A percentile compares a stretch with the other conserved stretches of the same genome.
These are phyloP conservation scores for Aspidapion aeneum DNA, from an alignment of 2,888 invertebrate species.

Conservation along the genomic window DNA sequence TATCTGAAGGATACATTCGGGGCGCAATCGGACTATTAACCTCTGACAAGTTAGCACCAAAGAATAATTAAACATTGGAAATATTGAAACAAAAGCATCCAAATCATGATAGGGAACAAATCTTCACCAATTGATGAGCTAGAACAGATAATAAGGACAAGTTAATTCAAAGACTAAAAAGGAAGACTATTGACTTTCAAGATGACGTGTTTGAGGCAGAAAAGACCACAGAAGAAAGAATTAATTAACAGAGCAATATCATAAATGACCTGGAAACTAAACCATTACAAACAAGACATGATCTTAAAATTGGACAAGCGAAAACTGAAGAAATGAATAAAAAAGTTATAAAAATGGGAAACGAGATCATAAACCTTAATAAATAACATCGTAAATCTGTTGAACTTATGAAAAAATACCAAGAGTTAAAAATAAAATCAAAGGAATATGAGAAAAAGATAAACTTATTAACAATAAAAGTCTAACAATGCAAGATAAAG, in stretches of 20 bases:
- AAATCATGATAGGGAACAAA: too few relatives aligned
- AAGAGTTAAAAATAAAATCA: not conserved
- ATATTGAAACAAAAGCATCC: too few relatives aligned
- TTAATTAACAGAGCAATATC: not conserved
- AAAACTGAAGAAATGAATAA: not conserved
- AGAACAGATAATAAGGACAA: not conserved
- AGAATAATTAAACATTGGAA: too few relatives aligned
- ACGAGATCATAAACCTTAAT: too few relatives aligned
- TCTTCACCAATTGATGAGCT: not conserved
- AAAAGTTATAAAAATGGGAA: not conserved
- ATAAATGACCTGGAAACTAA: not conserved
- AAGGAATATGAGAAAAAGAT: not conserved
- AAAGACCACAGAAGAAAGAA: not conserved
- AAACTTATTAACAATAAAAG: not conserved
- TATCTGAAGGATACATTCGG: too few relatives aligned
- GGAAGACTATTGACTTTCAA: not conserved
- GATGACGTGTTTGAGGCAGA: not conserved
- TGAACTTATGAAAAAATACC: not conserved
- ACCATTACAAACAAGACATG: not conserved
- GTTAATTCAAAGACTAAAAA: not conserved
- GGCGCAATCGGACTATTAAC: too few relatives aligned
- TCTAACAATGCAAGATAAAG: not conserved
- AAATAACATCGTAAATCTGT: not conserved
- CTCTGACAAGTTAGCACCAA: too few relatives aligned
- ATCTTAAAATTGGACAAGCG: not conserved